These are phyloP conservation scores for Cephus spinipes DNA, from an alignment of 2,888 invertebrate species.

Conservation along the genomic window DNA sequence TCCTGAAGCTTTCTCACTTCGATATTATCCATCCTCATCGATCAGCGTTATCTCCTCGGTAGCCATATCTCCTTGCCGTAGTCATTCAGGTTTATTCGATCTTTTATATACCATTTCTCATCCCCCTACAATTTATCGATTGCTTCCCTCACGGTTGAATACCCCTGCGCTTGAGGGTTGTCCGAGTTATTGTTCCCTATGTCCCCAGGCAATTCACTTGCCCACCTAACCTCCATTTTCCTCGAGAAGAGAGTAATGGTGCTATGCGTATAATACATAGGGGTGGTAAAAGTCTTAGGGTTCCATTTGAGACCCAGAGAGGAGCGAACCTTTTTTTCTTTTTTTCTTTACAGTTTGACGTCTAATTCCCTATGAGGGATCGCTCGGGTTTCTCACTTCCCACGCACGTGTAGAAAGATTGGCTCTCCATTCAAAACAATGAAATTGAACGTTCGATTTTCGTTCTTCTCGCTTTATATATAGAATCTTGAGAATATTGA, in stretches of 20 bases:
- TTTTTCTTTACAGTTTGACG: neutral
- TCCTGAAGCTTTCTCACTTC: neutral
- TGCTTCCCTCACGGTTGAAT: constrained; percentile 33
- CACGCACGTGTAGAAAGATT: neutral
- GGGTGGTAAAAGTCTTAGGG: neutral
- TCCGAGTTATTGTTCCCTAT: constrained; percentile 28
- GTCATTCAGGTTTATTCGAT: constrained; percentile 25
- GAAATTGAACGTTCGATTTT: neutral
- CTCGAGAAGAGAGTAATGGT: neutral
- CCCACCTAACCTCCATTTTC: constrained; percentile 15
- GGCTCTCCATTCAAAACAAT: neutral
- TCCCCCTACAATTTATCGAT: constrained; percentile 37
- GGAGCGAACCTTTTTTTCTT: neutral
- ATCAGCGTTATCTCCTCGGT: constrained; percentile 37
- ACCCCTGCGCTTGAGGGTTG: constrained; percentile 12
- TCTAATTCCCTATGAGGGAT: neutral
- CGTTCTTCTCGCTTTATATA: neutral
- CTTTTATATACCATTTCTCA: constrained; percentile 34
- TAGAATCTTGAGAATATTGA: neutral
- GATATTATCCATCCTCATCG: constrained; percentile 9
- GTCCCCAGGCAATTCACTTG: constrained; percentile 25
- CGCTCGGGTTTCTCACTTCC: neutral
- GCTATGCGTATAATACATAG: neutral
- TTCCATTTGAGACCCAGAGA: neutral
- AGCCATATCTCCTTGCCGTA: constrained; percentile 28